These are phyloP conservation scores for Cathartes aura DNA, from an alignment of 2,113 vertebrate genomes.

Conservation along the genomic window DNA sequence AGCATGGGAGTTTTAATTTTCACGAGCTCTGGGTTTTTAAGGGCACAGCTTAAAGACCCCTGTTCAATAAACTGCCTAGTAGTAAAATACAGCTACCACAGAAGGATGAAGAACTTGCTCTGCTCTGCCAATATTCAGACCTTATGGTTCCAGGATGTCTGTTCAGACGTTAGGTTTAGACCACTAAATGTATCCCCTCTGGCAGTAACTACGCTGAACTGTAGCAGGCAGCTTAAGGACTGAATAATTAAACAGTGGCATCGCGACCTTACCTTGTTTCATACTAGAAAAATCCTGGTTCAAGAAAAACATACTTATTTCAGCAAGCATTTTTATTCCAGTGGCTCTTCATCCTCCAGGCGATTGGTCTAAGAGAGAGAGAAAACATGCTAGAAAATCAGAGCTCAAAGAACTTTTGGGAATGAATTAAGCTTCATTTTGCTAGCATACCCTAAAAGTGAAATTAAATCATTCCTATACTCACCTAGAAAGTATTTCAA, in stretches of 20 bases:
- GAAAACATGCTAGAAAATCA: not conserved
- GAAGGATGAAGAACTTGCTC: not conserved
- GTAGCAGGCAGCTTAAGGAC: slow-evolving; percentile 50
- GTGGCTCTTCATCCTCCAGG: not conserved
- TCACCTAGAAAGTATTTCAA: not conserved
- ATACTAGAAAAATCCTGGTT: slow-evolving; percentile 30
- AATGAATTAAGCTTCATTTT: not conserved
- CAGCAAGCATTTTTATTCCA: not conserved
- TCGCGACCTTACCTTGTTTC: not conserved
- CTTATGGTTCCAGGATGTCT: slow-evolving; percentile 34
- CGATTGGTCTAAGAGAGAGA: not conserved
- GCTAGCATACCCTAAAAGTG: not conserved
- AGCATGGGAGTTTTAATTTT: not conserved
- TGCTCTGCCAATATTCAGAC: slow-evolving; percentile 17
- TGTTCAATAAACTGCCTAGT: not conserved
- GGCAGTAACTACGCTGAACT: not conserved
- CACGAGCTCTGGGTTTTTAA: not conserved
- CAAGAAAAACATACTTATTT: slow-evolving; percentile 14
- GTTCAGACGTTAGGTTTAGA: not conserved
- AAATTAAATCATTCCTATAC: not conserved
- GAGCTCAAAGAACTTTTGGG: not conserved
- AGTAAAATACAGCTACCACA: not conserved
- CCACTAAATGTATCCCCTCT: not conserved
- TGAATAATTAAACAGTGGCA: slow-evolving; percentile 43
- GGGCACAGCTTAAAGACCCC: not conserved